Conservation (phyloP, 2,888 invertebrate genomes). For the Eristalis intricaria region DNA sequence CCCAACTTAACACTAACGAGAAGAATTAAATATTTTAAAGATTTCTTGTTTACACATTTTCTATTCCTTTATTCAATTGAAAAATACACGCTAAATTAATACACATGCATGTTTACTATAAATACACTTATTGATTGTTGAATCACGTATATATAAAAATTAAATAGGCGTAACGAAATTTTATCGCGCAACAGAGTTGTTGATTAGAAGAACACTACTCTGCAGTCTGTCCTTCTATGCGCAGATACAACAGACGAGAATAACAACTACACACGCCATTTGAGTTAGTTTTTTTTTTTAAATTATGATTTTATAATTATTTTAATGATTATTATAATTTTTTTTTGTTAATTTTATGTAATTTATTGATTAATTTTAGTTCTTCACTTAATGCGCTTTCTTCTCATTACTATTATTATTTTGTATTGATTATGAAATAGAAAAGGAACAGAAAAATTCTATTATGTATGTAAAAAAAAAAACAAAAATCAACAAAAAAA, state of each 20-base stretch:
- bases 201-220: neutral
- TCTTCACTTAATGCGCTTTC: slow-evolving; percentile 73
- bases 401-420: slow-evolving; percentile 72
- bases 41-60: neutral
- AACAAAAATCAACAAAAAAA: slow-evolving; percentile 59
- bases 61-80: neutral
- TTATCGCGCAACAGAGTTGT: slow-evolving; percentile 7
- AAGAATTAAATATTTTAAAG: neutral
- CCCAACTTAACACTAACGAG: neutral
- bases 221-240: neutral
- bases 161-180: neutral
- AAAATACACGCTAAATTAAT: neutral
- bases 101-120: slow-evolving; percentile 15
- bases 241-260: slow-evolving; percentile 59
- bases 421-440: slow-evolving; percentile 69
- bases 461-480: slow-evolving; percentile 65
- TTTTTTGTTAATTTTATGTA: slow-evolving; percentile 73
- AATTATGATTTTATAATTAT: slow-evolving; percentile 66
- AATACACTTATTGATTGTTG: neutral
- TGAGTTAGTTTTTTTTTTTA: slow-evolving; percentile 52
- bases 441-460: slow-evolving; percentile 64
- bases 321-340: slow-evolving; percentile 63
- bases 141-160: slow-evolving; percentile 10
- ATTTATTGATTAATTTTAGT: slow-evolving; percentile 75
- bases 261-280: slow-evolving; percentile 50